phyloP scores from a whole-genome alignment of 2,797 vertebrate genomes.

The Tolypeutes matacus region DNA sequence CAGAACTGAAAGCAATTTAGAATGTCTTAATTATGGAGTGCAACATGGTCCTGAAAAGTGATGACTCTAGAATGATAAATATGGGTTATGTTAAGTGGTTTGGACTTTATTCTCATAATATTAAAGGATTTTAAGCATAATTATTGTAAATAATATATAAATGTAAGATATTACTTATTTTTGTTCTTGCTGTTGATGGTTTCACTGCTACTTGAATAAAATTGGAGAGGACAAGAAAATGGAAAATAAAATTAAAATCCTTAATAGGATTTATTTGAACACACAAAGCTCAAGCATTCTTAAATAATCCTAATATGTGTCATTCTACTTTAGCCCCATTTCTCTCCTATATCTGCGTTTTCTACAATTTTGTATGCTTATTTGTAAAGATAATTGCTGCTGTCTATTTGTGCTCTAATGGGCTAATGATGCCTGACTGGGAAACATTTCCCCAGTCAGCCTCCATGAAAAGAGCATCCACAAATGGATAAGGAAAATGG shows the following conservation, averaged over 20 bases:
- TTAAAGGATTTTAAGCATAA: not conserved
- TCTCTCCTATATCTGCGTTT: not conserved
- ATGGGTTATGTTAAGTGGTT: not conserved
- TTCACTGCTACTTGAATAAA: not conserved
- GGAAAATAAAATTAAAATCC: constrained; percentile 34
- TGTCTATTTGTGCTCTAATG: not conserved
- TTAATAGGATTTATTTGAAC: constrained; percentile 7
- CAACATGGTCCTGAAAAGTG: not conserved
- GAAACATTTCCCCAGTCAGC: not conserved
- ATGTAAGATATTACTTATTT: not conserved
- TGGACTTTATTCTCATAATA: not conserved
- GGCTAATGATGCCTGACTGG: not conserved
- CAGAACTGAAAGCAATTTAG: not conserved
- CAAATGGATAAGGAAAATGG: not conserved
- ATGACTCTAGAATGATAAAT: not conserved
- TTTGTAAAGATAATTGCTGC: not conserved
- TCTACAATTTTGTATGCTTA: not conserved
- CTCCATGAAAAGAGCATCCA: not conserved
- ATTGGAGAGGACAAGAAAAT: not conserved
- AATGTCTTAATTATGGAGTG: not conserved
- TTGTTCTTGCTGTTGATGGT: not conserved
- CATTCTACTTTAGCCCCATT: not conserved
- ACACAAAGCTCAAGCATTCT: not conserved
- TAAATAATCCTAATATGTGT: not conserved
- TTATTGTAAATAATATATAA: not conserved